Evolutionary conservation across 2,797 vertebrate species (phyloP), one percentile per base, ranked within the genome.

Genomic region (Lophotriccus pileatus): DNA sequence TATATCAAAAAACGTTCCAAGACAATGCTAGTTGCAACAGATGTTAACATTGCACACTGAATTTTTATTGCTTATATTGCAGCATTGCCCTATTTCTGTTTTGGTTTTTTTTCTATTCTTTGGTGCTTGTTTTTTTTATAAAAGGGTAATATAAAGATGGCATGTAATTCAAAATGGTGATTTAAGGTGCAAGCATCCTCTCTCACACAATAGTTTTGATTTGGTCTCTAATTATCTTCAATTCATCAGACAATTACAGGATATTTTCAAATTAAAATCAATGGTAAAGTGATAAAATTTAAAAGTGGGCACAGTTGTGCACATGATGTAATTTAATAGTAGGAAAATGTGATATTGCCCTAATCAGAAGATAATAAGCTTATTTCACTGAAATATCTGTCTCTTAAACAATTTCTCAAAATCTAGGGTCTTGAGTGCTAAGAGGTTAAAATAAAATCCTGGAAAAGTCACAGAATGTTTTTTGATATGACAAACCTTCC

Each of bases 191-290:
- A 70, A 60, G 27, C 56, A 47, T 83, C 44, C 30, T 50, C 27
- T 39, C 1, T 43, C 17, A 53, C 41, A 60, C 55, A 64, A 30
- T 73, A 44, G 44, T 72, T 89, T 87, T 90, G 68, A 53, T 87
- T 92, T 4, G 14, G 34, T 79, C n/a, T 90, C 59, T 84, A 80
- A 76, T 92, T 79, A 58, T 72, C 22, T 63, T 87, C 53, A 34
- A 44, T 89, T 83, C 63, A 84, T 62, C 39, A 80, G 63, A 19
- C 27, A 79, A 47, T 84, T 83, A 69, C 58, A 84, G 43, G 32
- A 55, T 78, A 90, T 81, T 84, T 93, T 91, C 62, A 81, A 85
- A 88, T 93, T 78, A 93, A 88, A 90, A 90, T 68, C 3, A 4
- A 13, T 69, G 49, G 39, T 53, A 55, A 49, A 68, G 28, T 73